Evolutionary conservation across 1,140 invertebrate genomes (phyloP).

Genomic region (Tetranychus urticae): DNA sequence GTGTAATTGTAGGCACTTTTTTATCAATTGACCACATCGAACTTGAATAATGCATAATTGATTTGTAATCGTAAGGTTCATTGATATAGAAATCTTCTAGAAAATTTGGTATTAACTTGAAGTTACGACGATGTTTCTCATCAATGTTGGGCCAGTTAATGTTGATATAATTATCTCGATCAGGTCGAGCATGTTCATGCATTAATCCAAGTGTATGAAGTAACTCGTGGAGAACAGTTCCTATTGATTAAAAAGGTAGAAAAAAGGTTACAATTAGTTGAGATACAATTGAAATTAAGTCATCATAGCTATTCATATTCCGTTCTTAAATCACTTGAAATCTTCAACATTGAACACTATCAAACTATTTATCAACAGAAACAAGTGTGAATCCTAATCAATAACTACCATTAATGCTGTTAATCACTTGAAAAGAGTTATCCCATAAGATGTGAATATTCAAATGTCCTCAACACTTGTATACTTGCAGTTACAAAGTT

Average conservation of each 20-base stretch:
- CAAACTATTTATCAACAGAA: no score
- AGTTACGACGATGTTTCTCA: background rate
- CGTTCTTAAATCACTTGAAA: no score
- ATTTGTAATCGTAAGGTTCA: background rate
- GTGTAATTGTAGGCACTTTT: background rate
- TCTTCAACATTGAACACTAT: no score
- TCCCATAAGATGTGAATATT: no score
- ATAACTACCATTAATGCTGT: no score
- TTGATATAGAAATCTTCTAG: background rate
- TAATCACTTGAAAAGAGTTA: no score
- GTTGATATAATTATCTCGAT: constrained; percentile 19
- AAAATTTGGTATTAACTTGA: background rate
- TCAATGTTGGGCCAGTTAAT: constrained; percentile 9
- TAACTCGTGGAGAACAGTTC: constrained; percentile 20
- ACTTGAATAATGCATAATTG: background rate
- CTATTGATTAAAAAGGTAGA: background rate
- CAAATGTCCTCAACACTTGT: no score
- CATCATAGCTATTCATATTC: no score
- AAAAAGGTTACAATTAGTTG: no score
- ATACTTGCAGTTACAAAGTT: no score
- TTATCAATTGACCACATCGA: background rate
- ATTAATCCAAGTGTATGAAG: constrained; percentile 22
- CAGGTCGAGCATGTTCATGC: constrained; percentile 21
- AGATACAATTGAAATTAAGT: no score
- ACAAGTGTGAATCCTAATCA: no score